phyloP scores from a whole-genome alignment of 2,797 vertebrate species.

The Euphonia xanthogaster region DNA sequence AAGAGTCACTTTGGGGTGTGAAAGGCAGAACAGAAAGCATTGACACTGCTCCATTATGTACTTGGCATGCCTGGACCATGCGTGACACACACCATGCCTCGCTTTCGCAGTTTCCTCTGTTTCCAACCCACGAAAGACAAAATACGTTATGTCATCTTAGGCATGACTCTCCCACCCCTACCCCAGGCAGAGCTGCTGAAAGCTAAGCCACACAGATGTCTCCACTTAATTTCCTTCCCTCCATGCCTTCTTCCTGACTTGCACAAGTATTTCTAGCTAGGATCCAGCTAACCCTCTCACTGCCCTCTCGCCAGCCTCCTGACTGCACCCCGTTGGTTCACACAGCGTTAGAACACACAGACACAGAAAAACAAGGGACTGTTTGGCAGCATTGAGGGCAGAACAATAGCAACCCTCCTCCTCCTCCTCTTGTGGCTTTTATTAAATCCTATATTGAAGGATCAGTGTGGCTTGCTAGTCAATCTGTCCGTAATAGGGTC shows the following conservation, averaged over 20 bases:
- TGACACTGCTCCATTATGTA: slow-evolving; percentile 64
- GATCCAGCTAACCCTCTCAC: slow-evolving; percentile 19
- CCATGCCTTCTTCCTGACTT: slow-evolving; percentile 39
- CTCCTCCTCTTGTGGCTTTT: neutral
- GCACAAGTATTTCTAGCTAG: neutral
- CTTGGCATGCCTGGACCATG: neutral
- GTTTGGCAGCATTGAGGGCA: slow-evolving; percentile 21
- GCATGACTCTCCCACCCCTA: slow-evolving; percentile 51
- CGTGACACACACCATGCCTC: slow-evolving; percentile 29
- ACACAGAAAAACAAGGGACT: slow-evolving; percentile 15
- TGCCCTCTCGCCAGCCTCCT: slow-evolving; percentile 24
- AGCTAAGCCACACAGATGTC: slow-evolving; percentile 52
- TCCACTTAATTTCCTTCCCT: slow-evolving; percentile 76
- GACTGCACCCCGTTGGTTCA: neutral
- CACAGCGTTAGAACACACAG: slow-evolving; percentile 12
- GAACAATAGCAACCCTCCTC: slow-evolving; percentile 62
- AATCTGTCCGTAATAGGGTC: neutral
- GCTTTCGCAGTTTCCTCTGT: slow-evolving; percentile 63
- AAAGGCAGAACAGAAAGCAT: slow-evolving; percentile 4
- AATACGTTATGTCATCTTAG: slow-evolving; percentile 38
- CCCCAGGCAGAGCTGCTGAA: slow-evolving; percentile 49
- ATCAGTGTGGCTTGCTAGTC: neutral
- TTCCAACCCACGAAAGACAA: slow-evolving; percentile 53
- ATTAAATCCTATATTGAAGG: slow-evolving; percentile 10
- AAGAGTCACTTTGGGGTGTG: neutral